Conservation (phyloP, 2,888 invertebrate species). For the Podotricha telesiphe region DNA sequence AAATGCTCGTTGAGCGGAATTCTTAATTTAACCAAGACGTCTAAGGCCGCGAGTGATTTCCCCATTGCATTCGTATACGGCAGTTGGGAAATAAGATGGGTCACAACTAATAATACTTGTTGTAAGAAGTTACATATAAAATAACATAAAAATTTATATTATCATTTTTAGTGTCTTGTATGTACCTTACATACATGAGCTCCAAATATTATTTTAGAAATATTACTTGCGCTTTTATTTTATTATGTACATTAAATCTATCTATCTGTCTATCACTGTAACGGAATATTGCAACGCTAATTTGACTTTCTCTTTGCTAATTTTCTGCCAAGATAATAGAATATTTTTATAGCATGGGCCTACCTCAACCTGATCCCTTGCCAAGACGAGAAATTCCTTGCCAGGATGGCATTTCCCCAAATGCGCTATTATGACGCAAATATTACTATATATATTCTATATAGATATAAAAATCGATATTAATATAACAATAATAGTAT, state of each 20-base stretch:
- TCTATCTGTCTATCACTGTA: too few relatives aligned
- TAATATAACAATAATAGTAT: slow-evolving; percentile 5
- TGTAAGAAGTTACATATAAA: slow-evolving; percentile 9
- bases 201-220: too few relatives aligned
- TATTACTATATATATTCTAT: too few relatives aligned
- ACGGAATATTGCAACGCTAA: too few relatives aligned
- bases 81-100: slow-evolving; percentile 10
- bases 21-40: slow-evolving; percentile 39
- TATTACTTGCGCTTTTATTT: too few relatives aligned
- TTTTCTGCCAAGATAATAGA: too few relatives aligned
- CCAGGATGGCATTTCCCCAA: background rate
- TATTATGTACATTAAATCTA: too few relatives aligned
- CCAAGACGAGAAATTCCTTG: too few relatives aligned
- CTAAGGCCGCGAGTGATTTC: slow-evolving; percentile 36
- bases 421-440: background rate
- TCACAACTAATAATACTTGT: slow-evolving; percentile 7
- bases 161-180: background rate
- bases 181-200: too few relatives aligned
- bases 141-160: background rate
- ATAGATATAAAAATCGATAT: background rate
- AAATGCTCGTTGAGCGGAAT: slow-evolving; percentile 28
- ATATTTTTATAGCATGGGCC: too few relatives aligned
- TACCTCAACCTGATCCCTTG: too few relatives aligned
- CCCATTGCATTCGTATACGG: slow-evolving; percentile 29
- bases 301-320: too few relatives aligned